Evolutionary conservation across 2,113 vertebrate genomes (phyloP).

Genomic region (Theristicus caerulescens): DNA sequence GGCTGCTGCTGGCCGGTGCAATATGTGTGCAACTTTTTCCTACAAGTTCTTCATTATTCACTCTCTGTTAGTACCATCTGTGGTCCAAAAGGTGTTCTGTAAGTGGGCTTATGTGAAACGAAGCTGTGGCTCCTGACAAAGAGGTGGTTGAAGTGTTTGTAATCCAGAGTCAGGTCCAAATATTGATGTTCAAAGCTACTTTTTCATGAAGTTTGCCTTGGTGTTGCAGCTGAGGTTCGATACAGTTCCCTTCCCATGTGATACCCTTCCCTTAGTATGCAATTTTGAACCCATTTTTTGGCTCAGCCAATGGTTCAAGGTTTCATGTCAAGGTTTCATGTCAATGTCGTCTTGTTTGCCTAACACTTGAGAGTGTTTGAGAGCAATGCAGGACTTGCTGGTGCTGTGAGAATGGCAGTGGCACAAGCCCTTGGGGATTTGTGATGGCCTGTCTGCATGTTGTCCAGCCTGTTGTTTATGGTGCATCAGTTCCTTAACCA

Average conservation of each 20-base stretch:
- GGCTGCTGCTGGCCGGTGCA: background rate
- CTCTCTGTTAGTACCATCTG: background rate
- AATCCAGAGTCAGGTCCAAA: background rate
- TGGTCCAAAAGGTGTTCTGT: background rate
- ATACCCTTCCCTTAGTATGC: background rate
- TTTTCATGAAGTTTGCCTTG: background rate
- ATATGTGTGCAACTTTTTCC: background rate
- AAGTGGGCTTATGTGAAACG: fast-evolving
- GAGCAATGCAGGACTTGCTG: background rate
- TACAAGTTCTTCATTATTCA: background rate
- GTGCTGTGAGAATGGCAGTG: background rate
- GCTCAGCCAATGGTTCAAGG: too few species aligned
- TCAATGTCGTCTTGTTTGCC: background rate
- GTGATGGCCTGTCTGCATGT: background rate
- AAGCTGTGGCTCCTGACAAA: background rate
- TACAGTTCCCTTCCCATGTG: background rate
- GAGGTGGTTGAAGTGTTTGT: background rate
- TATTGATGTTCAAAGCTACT: background rate
- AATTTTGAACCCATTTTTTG: background rate
- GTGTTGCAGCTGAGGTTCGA: background rate
- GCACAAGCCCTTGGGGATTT: background rate
- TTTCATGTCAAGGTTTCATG: too few species aligned
- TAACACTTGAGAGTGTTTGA: background rate
- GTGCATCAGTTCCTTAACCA: background rate
- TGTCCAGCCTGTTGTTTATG: background rate